These are phyloP conservation scores for Spatula versicolor DNA, from an alignment of 2,797 vertebrate genomes.

Conservation along the genomic window DNA sequence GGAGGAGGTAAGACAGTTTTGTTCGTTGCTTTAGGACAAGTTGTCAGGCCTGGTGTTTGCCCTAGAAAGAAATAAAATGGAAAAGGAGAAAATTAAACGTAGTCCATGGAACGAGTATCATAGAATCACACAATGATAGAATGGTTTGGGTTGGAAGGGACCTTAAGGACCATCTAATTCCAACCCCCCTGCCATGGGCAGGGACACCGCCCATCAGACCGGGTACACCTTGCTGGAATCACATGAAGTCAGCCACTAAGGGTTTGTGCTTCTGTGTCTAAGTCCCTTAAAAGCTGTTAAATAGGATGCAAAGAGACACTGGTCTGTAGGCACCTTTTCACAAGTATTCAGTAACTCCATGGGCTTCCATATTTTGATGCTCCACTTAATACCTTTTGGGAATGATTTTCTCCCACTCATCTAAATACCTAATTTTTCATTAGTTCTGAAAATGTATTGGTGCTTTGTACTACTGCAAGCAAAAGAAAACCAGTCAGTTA, in stretches of 20 bases:
- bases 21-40: not conserved
- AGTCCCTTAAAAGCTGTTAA: not conserved
- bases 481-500: not conserved
- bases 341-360: no score
- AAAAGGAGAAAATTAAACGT: not conserved
- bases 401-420: rapidly evolving
- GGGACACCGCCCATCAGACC: no score
- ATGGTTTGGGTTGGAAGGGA: no score
- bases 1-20: not conserved
- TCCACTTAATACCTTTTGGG: not conserved
- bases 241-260: not conserved
- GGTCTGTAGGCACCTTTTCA: rapidly evolving
- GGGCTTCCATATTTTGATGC: not conserved
- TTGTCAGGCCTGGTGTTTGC: not conserved
- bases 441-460: not conserved
- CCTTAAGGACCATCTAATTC: no score
- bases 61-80: conserved; percentile 13
- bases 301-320: no score
- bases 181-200: no score
- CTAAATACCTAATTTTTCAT: not conserved
- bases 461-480: not conserved
- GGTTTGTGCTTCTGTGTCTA: not conserved
- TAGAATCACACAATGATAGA: no score
- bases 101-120: not conserved
- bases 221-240: not conserved